Conservation (phyloP, 2,888 invertebrate genomes). For the Beris chalybata region DNA sequence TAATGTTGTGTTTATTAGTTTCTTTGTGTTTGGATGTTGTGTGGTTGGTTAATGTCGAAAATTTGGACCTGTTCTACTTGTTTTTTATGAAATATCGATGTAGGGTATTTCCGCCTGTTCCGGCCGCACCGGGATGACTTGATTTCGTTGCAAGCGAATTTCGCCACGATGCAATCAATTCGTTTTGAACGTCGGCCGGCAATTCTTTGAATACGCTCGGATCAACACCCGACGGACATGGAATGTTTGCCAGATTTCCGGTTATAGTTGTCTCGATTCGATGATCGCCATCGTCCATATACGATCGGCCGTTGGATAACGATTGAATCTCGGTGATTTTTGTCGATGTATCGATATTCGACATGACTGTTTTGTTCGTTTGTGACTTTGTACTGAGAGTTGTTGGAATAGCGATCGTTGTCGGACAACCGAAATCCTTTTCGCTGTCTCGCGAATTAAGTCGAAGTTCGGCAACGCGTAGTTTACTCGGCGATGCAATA, state of each 20-base stretch:
- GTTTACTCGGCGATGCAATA: conserved; percentile 69
- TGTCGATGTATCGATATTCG: conserved; percentile 7
- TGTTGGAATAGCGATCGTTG: conserved; percentile 25
- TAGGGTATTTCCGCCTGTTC: conserved; percentile 62
- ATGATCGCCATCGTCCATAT: conserved; percentile 1
- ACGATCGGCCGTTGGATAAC: neutral
- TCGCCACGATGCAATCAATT: conserved; percentile 69
- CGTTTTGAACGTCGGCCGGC: conserved; percentile 72
- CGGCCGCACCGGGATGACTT: conserved; percentile 34
- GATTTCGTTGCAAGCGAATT: conserved; percentile 45
- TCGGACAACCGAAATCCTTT: conserved; percentile 56
- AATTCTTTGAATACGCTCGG: conserved; percentile 70
- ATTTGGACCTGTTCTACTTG: conserved; percentile 56
- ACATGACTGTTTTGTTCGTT: neutral
- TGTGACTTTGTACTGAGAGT: conserved; percentile 47
- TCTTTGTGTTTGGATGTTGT: too few species aligned
- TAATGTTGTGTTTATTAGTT: too few species aligned
- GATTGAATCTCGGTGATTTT: neutral
- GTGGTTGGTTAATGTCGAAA: too few species aligned
- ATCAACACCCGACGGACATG: conserved; percentile 69
- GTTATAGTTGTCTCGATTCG: conserved; percentile 38
- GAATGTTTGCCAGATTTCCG: conserved; percentile 50
- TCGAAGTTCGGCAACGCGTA: conserved; percentile 68
- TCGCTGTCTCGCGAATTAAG: conserved; percentile 67
- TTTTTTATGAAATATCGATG: conserved; percentile 71